Evolutionary conservation across 1,140 invertebrate genomes (phyloP), one percentile per base, ranked within the genome.

Genomic region (Oscheius sp.): DNA sequence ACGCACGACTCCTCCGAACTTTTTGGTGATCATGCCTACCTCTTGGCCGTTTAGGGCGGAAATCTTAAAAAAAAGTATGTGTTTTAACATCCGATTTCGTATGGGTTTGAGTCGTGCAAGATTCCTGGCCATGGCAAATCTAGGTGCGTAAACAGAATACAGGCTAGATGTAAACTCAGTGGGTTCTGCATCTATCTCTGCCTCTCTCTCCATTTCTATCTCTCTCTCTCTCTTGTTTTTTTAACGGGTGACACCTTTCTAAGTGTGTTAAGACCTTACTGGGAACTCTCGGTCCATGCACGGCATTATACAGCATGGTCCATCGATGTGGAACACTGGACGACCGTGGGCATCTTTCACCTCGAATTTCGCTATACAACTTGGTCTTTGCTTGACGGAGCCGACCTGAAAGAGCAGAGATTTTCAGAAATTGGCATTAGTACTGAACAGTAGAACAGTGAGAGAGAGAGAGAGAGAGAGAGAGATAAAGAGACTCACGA

Each of bases 241-340:
- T n/a, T n/a, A n/a, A n/a, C n/a, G n/a, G n/a, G n/a, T n/a, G n/a
- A n/a, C n/a, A n/a, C n/a, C n/a, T n/a, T n/a, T n/a, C n/a, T n/a
- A n/a, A n/a, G n/a, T n/a, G n/a, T n/a, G n/a, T n/a, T n/a, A n/a
- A n/a, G n/a, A 32, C 4, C n/a, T 23, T 3, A 73, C 71, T 34
- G 64, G 64, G 31, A 74, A 74, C 49, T 67, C 64, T 36, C 68
- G 67, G 52, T 74, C 72, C 23, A 52, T 55, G 26, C 72, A 74
- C 23, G 68, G 23, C 35, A 74, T 35, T 32, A 49, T 61, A 29
- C 72, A 74, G 38, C 65, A 67, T 4, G 69, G 69, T 13, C 72
- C 65, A 20, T 61, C 72, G 20, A 74, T 62, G 32, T 59, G 23
- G n/a, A 74, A 67, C 3, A 74, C 49, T 3, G 42, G 52, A 28